Percentiles rank a stretch among this genome's conserved stretches.
Conservation (phyloP, 2,797 vertebrate genomes). For the Notolabrus celidotus region DNA sequence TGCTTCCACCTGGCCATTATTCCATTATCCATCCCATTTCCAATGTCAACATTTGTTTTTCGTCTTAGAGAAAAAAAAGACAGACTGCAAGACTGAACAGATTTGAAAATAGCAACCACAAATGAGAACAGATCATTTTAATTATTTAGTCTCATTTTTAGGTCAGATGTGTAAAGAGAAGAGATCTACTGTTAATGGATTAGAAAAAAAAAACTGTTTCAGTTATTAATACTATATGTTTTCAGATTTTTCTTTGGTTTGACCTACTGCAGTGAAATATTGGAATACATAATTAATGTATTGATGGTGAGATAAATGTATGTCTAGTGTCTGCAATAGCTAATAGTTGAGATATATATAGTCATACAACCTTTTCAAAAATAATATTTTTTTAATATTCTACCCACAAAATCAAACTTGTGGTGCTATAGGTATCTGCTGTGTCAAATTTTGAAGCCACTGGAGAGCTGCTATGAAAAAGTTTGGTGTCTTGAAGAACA, state of each 20-base stretch:
- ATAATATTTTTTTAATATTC: background rate
- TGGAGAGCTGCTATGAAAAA: too few species aligned
- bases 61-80: constrained; percentile 10
- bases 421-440: too few species aligned
- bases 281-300: constrained; percentile 36
- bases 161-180: background rate
- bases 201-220: constrained; percentile 23
- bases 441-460: too few species aligned
- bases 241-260: constrained; percentile 11
- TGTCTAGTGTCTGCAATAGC: background rate
- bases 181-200: constrained; percentile 4
- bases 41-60: constrained; percentile 62
- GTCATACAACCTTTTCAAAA: background rate
- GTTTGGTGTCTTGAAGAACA: background rate
- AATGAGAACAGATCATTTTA: constrained; percentile 15
- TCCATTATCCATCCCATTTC: constrained; percentile 58
- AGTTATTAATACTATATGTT: too few species aligned
- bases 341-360: background rate
- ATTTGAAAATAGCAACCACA: constrained; percentile 14
- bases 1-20: constrained; percentile 39
- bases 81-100: background rate
- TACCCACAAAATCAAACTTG: too few species aligned
- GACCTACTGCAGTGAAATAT: constrained; percentile 16
- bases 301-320: constrained; percentile 30
- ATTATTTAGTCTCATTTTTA: constrained; percentile 15